Evolutionary conservation across 2,797 vertebrate genomes (phyloP).

Genomic region (Chelmon rostratus): DNA sequence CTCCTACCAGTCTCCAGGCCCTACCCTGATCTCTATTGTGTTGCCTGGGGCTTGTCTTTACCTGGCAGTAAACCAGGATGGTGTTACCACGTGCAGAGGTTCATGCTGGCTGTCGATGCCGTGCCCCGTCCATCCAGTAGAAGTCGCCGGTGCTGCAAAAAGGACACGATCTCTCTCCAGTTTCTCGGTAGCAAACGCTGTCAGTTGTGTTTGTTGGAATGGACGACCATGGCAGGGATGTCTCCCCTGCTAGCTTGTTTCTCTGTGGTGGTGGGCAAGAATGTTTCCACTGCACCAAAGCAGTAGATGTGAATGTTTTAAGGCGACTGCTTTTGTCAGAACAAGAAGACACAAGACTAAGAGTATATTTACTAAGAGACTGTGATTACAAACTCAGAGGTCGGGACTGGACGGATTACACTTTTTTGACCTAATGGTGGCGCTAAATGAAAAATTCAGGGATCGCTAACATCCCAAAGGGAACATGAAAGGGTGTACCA

Average conservation of each 20-base stretch:
- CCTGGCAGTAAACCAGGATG: neutral
- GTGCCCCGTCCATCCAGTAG: neutral
- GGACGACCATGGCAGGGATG: neutral
- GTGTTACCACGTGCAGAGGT: neutral
- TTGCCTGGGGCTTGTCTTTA: neutral
- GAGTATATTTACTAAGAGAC: too few species aligned
- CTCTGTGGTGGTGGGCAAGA: neutral
- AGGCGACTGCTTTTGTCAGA: neutral
- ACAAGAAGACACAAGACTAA: neutral
- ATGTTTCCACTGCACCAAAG: neutral
- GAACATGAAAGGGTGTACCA: neutral
- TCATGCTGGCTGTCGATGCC: neutral
- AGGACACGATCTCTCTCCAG: neutral
- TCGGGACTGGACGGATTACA: too few species aligned
- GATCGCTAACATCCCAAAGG: neutral
- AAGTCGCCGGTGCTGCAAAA: neutral
- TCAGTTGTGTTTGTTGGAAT: neutral
- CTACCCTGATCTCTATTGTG: neutral
- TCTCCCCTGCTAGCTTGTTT: neutral
- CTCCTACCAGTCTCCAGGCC: neutral
- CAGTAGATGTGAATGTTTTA: neutral
- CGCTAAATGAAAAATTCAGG: too few species aligned
- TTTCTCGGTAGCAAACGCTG: neutral
- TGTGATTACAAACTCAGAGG: too few species aligned
- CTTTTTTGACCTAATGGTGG: too few species aligned